These are phyloP conservation scores for Glaucidium brasilianum DNA, from an alignment of 2,113 vertebrate genomes.

Conservation along the genomic window DNA sequence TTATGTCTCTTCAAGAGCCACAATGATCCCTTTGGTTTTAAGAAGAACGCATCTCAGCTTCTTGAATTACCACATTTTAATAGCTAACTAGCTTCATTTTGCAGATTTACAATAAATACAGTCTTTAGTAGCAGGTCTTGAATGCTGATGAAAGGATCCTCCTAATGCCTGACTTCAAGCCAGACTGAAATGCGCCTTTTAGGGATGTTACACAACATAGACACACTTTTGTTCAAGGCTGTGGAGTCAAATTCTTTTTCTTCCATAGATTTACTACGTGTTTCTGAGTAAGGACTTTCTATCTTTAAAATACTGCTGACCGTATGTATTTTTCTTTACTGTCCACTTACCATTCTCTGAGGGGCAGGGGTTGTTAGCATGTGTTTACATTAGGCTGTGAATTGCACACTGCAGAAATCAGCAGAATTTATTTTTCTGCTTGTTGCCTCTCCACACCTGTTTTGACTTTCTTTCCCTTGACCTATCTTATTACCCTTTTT, in stretches of 20 bases:
- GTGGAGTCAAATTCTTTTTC: neutral
- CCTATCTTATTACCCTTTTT: neutral
- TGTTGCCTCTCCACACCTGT: neutral
- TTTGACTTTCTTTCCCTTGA: neutral
- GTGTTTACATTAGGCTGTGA: neutral
- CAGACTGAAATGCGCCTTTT: neutral
- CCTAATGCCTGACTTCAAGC: neutral
- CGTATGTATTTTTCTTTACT: neutral
- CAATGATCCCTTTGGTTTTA: neutral
- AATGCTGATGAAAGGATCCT: neutral
- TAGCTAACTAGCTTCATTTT: neutral
- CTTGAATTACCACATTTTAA: neutral
- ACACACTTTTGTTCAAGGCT: neutral
- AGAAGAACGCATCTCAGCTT: neutral
- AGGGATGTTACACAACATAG: neutral
- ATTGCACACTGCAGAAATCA: neutral
- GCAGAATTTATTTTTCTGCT: neutral
- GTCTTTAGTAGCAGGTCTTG: neutral
- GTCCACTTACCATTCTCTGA: neutral
- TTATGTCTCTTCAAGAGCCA: neutral
- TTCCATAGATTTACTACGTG: neutral
- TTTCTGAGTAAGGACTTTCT: neutral
- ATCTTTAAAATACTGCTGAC: slow-evolving; percentile 14
- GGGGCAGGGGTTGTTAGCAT: neutral
- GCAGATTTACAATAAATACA: neutral